phyloP scores from a whole-genome alignment of 2,113 vertebrate species.

The Anolis sagrei region DNA sequence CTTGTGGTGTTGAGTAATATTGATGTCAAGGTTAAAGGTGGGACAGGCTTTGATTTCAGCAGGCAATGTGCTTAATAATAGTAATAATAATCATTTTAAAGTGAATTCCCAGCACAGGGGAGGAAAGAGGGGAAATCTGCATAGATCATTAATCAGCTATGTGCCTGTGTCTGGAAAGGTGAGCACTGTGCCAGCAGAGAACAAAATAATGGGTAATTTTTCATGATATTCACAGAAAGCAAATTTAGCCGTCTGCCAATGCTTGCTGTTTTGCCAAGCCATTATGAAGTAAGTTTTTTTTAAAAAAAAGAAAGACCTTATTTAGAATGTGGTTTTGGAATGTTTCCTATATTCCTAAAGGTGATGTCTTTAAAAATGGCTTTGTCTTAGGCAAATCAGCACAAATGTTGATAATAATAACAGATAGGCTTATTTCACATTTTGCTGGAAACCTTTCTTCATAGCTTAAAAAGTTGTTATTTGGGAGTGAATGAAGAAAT shows the following conservation, averaged over 20 bases:
- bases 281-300: background rate
- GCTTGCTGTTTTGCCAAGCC: background rate
- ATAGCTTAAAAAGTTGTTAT: background rate
- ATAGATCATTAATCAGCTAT: background rate
- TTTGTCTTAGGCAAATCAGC: background rate
- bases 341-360: background rate
- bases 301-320: background rate
- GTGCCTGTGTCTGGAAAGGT: background rate
- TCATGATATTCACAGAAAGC: background rate
- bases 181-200: background rate
- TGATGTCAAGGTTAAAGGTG: background rate
- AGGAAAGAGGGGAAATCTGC: background rate
- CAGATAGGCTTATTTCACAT: background rate
- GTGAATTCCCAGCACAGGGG: background rate
- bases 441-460: background rate
- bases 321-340: constrained; percentile 12
- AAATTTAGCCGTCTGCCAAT: background rate
- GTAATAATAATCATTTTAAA: background rate
- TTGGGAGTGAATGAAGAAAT: background rate
- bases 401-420: background rate
- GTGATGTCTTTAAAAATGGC: background rate
- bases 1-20: background rate
- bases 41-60: background rate
- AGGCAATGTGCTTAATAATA: background rate
- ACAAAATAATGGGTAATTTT: background rate